Conservation (phyloP, 2,888 invertebrate species). For the Anthrax anthrax region DNA sequence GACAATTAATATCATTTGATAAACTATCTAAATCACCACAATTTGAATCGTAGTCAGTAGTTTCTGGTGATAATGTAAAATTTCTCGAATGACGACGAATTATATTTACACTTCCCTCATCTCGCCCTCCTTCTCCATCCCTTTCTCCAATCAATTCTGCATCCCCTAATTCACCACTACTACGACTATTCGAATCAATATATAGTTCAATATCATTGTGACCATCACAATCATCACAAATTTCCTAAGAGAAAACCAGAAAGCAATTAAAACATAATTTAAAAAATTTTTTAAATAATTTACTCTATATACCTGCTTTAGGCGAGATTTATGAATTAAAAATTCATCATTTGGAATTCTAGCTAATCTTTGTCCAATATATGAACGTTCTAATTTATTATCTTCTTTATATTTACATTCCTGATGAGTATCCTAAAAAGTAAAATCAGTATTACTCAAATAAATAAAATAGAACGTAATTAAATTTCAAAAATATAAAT, state of each 20-base stretch:
- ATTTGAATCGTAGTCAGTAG: slow-evolving; percentile 81
- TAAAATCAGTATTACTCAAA: neutral
- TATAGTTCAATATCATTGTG: slow-evolving; percentile 33
- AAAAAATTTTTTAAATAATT: no score
- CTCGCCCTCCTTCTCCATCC: neutral
- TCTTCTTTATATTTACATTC: slow-evolving; percentile 20
- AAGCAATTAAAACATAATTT: no score
- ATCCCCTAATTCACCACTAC: slow-evolving; percentile 30
- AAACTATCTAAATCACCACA: slow-evolving; percentile 64
- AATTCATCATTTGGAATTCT: slow-evolving; percentile 33
- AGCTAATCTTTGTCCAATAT: slow-evolving; percentile 33
- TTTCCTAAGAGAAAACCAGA: slow-evolving; percentile 9
- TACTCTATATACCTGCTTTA: slow-evolving; percentile 1
- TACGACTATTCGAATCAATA: slow-evolving; percentile 33
- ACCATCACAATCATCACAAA: slow-evolving; percentile 25
- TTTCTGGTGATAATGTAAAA: slow-evolving; percentile 83
- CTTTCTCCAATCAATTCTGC: slow-evolving; percentile 19
- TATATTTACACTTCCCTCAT: slow-evolving; percentile 1
- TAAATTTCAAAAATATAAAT: neutral
- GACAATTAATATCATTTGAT: slow-evolving; percentile 33
- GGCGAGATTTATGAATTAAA: slow-evolving; percentile 28
- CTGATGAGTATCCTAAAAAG: slow-evolving; percentile 21
- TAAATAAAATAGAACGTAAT: neutral
- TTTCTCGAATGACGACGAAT: slow-evolving; percentile 51
- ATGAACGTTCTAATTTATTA: slow-evolving; percentile 28